These are phyloP conservation scores for Orchesella cincta DNA, from an alignment of 1,140 invertebrate species.

Conservation along the genomic window DNA sequence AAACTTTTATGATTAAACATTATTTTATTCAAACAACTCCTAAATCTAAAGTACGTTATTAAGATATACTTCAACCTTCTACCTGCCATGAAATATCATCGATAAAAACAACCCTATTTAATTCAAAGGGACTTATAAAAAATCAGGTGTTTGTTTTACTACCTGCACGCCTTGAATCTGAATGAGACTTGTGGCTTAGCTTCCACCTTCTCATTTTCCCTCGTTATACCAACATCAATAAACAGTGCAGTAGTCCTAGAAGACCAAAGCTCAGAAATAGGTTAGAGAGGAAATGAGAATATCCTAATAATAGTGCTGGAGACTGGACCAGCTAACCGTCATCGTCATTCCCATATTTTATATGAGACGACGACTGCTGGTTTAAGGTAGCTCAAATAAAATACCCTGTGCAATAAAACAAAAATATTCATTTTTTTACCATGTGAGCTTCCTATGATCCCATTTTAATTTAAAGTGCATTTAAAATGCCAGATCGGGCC, in stretches of 20 bases:
- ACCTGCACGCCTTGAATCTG: neutral
- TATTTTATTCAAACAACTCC: neutral
- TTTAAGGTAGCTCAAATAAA: too few relatives aligned
- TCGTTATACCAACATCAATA: neutral
- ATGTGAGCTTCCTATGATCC: too few relatives aligned
- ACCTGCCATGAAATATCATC: neutral
- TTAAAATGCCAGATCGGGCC: too few relatives aligned
- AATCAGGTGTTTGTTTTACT: neutral
- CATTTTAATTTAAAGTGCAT: too few relatives aligned
- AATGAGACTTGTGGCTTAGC: neutral
- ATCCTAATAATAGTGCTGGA: neutral
- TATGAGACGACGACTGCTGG: too few relatives aligned
- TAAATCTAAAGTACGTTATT: neutral
- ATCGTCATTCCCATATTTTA: too few relatives aligned
- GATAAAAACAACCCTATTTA: neutral
- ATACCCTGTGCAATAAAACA: too few relatives aligned
- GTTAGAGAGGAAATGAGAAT: neutral
- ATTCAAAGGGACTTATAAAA: neutral
- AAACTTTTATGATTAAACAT: neutral
- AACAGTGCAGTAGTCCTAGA: neutral
- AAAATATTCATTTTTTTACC: too few relatives aligned
- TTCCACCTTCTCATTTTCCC: neutral
- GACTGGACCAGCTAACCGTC: neutral
- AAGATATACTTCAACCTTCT: neutral
- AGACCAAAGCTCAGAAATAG: neutral